Base-by-base conservation (phyloP, 2,113 vertebrate genomes). In the Nyctereutes procyonoides region DNA sequence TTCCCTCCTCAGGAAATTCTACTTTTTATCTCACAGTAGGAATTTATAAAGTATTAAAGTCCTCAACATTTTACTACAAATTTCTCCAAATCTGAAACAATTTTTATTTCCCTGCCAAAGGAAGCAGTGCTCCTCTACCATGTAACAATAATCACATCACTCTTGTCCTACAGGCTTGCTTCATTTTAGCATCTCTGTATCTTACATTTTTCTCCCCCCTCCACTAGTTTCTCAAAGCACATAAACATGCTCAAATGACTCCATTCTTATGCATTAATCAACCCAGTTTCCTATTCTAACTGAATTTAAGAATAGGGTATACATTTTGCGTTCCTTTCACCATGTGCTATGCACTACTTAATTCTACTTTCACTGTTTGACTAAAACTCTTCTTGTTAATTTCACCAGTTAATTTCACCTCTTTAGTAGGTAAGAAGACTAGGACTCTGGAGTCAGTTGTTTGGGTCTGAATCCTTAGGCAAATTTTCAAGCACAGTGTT, bases 1-100 rank as follows among this genome's bases (percentile, higher is more conserved):
- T 3, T 65, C 6, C 19, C 73, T 73, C 91, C 71, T 95, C 53
- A 79, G 58, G 13, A 88, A 88, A 85, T 35, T 62, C 69, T 73
- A 17, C 30, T 62, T 96, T 96, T n/a, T 67, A 43, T 55, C 30
- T 62, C 74, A 96, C 30, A 82, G 20, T 77, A 97, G 22, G 94
- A 87, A 97, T 19, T 28, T 65, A 84, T 14, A 87, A 93, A 71
- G 48, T 63, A 82, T 38, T 5, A 62, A 86, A 73, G n/a, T 48
- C 26, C 51, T 92, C 24, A 83, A 63, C 12, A 26, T 89, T 88
- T 62, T 38, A 60, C 65, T 77, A 90, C 19, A 92, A 73, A 94
- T 80, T 93, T 86, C 88, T 81, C 60, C 82, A 67, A 94, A 55
- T 76, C n/a, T 58, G 26, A 96, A 96, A 60, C 26, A 24, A 77